Conservation (phyloP, 92 coral and sea anemone genomes). For the Parazoanthus darwini region DNA sequence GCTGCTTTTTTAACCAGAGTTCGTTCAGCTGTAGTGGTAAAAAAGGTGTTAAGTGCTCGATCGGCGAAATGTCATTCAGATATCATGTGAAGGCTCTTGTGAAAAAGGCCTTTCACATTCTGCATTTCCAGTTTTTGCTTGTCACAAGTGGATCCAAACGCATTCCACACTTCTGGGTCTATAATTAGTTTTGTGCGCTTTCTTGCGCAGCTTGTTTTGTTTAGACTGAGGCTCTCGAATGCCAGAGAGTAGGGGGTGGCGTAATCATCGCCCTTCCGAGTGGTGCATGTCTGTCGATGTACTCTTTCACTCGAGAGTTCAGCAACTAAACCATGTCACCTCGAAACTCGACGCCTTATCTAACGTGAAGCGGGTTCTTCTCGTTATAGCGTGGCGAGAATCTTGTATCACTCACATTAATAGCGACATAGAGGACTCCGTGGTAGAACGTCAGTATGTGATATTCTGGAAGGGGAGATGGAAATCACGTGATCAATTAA, state of each 20-base stretch:
- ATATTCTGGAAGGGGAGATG: conserved; percentile 37
- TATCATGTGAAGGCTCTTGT: conserved; percentile 52
- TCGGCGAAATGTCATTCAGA: conserved; percentile 59
- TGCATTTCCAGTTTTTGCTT: conserved; percentile 45
- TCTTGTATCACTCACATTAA: conserved; percentile 38
- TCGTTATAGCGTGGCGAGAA: conserved; percentile 42
- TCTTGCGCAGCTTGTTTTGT: conserved; percentile 41
- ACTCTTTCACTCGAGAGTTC: conserved; percentile 12
- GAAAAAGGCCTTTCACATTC: conserved; percentile 46
- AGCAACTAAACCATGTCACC: conserved; percentile 30
- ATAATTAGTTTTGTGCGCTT: conserved; percentile 24
- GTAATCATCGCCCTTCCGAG: conserved; percentile 51
- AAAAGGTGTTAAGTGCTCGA: conserved; percentile 35
- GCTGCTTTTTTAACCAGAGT: conserved; percentile 31
- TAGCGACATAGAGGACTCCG: conserved; percentile 37
- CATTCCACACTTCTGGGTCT: conserved; percentile 42
- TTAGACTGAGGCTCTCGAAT: conserved; percentile 52
- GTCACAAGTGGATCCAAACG: conserved; percentile 50
- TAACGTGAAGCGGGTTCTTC: conserved; percentile 9
- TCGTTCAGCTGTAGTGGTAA: conserved; percentile 27
- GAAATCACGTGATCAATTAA: conserved; percentile 54
- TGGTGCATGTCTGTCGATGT: conserved; percentile 5
- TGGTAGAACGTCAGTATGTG: conserved; percentile 64
- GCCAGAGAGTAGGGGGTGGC: conserved; percentile 77
- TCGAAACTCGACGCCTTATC: conserved; percentile 20